phyloP scores from a whole-genome alignment of 2,113 vertebrate genomes.

The Bubo blakistoni region DNA sequence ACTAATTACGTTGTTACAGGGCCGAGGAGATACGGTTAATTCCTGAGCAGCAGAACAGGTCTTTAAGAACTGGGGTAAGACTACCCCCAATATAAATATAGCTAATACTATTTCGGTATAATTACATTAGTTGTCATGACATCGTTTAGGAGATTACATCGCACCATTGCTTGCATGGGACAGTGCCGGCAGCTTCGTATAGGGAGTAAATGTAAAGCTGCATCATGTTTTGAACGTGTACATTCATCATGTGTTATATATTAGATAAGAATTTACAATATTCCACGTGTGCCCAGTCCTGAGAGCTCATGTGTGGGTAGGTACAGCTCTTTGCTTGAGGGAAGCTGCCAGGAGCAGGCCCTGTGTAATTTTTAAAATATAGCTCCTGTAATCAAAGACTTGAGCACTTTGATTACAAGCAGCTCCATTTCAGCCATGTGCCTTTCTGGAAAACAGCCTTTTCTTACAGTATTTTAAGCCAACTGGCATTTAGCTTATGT shows the following conservation, averaged over 20 bases:
- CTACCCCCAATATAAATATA: background rate
- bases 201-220: background rate
- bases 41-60: background rate
- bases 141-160: background rate
- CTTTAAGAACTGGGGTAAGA: background rate
- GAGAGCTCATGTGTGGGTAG: background rate
- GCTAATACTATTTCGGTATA: background rate
- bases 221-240: fast-evolving
- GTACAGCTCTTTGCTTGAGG: background rate
- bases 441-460: background rate
- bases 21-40: background rate
- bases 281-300: background rate
- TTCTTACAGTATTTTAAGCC: background rate
- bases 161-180: background rate
- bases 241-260: fast-evolving
- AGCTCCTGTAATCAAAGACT: background rate
- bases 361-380: background rate
- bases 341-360: background rate
- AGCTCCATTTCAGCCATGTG: background rate
- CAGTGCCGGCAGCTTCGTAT: background rate
- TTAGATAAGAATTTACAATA: background rate
- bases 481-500: background rate
- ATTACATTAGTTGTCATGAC: background rate
- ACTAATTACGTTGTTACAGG: background rate
- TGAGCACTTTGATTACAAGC: background rate